These are phyloP conservation scores for Eufriesea mexicana DNA, from an alignment of 1,140 invertebrate species.

Conservation along the genomic window DNA sequence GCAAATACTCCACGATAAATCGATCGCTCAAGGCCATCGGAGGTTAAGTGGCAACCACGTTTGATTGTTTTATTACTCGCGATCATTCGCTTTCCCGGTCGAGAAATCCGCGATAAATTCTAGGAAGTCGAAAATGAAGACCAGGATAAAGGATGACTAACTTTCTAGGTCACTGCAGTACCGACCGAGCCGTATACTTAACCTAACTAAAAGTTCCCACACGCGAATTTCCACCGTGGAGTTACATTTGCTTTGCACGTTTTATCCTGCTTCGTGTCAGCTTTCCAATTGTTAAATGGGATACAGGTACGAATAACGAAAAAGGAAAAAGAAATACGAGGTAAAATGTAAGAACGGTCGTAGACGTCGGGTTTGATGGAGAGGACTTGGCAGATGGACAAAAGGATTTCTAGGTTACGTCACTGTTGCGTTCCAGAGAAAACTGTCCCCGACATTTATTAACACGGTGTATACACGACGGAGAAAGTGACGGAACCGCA, in stretches of 20 bases:
- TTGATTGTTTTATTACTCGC: neutral
- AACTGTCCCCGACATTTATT: constrained; percentile 31
- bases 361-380: neutral
- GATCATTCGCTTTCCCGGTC: neutral
- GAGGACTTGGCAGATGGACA: neutral
- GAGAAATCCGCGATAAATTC: neutral
- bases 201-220: neutral
- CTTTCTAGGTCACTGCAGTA: neutral
- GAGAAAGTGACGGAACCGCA: constrained; percentile 79
- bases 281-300: too few relatives aligned
- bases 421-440: neutral
- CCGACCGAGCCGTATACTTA: too few relatives aligned
- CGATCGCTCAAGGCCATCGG: neutral
- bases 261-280: too few relatives aligned
- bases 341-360: neutral
- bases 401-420: neutral
- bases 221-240: too few relatives aligned
- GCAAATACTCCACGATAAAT: neutral
- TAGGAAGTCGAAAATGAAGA: neutral
- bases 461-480: constrained; percentile 59
- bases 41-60: neutral
- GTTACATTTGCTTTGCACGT: neutral
- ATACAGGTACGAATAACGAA: too few relatives aligned
- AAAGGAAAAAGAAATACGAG: neutral
- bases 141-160: too few relatives aligned